A percentile compares a stretch with the other conserved stretches of the same genome.
phyloP scores from a whole-genome alignment of 2,888 invertebrate genomes.

The Gymnoscelis rufifasciata region DNA sequence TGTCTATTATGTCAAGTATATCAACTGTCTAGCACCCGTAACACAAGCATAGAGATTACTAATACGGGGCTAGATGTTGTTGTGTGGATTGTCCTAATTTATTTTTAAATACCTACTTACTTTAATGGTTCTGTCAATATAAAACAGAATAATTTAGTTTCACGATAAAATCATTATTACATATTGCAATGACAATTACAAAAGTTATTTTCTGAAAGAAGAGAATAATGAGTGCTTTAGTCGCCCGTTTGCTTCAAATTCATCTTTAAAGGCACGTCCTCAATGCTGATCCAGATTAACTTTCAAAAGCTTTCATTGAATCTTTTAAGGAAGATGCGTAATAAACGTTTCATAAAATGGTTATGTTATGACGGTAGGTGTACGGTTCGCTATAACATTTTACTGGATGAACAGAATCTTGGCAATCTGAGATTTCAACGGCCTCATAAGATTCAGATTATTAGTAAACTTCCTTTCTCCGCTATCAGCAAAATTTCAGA shows the following conservation, averaged over 20 bases:
- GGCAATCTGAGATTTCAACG: slow-evolving; percentile 18
- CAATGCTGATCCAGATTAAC: slow-evolving; percentile 25
- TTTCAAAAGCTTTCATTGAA: slow-evolving; percentile 24
- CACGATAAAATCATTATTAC: too few relatives aligned
- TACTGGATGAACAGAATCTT: slow-evolving; percentile 19
- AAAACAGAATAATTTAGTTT: too few relatives aligned
- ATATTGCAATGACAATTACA: too few relatives aligned
- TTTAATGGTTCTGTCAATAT: too few relatives aligned
- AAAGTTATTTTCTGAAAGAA: too few relatives aligned
- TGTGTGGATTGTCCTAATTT: too few relatives aligned
- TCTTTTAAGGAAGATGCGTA: slow-evolving; percentile 24
- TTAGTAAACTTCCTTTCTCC: slow-evolving; percentile 7
- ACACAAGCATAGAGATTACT: too few relatives aligned
- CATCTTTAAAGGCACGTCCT: slow-evolving; percentile 11
- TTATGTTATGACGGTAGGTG: slow-evolving; percentile 26
- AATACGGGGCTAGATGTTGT: too few relatives aligned
- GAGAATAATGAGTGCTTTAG: not conserved
- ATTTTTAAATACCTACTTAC: too few relatives aligned
- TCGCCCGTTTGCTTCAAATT: slow-evolving; percentile 1
- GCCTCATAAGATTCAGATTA: slow-evolving; percentile 7
- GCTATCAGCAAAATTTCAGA: slow-evolving; percentile 4
- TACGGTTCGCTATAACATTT: slow-evolving; percentile 25
- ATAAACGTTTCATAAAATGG: slow-evolving; percentile 32
- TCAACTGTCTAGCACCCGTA: too few relatives aligned
- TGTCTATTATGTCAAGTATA: too few relatives aligned